Evolutionary conservation across 2,113 vertebrate genomes (phyloP).

Genomic region (Podiceps cristatus): DNA sequence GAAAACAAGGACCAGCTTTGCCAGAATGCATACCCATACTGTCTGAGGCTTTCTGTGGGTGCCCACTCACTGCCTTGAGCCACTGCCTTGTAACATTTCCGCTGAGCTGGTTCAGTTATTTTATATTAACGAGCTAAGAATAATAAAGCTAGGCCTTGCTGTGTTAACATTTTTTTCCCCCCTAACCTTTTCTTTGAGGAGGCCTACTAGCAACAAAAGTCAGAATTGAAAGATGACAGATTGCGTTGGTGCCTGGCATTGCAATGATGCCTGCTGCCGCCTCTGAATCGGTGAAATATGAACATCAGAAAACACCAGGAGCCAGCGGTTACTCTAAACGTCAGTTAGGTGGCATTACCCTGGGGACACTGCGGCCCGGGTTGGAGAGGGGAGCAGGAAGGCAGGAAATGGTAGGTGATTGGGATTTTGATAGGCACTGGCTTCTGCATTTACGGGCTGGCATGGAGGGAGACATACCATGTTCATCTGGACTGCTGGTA

Average conservation of each 20-base stretch:
- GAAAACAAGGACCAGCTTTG: not conserved
- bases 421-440: not conserved
- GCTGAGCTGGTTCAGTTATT: not conserved
- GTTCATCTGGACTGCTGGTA: not conserved
- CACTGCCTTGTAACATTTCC: not conserved
- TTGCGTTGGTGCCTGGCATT: not conserved
- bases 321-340: not conserved
- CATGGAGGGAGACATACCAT: rapidly evolving
- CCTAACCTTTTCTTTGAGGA: not conserved
- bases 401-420: not conserved
- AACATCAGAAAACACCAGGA: not conserved
- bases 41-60: not conserved
- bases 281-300: not conserved
- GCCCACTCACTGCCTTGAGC: not conserved
- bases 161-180: rapidly evolving
- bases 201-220: not conserved
- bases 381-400: not conserved
- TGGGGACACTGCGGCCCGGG: not conserved
- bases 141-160: not conserved
- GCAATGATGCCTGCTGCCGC: not conserved
- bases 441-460: rapidly evolving
- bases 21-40: rapidly evolving
- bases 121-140: not conserved
- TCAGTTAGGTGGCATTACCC: not conserved
- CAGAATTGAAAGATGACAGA: not conserved